Evolutionary conservation across 2,113 vertebrate genomes (phyloP).

Genomic region (Connochaetes taurinus): DNA sequence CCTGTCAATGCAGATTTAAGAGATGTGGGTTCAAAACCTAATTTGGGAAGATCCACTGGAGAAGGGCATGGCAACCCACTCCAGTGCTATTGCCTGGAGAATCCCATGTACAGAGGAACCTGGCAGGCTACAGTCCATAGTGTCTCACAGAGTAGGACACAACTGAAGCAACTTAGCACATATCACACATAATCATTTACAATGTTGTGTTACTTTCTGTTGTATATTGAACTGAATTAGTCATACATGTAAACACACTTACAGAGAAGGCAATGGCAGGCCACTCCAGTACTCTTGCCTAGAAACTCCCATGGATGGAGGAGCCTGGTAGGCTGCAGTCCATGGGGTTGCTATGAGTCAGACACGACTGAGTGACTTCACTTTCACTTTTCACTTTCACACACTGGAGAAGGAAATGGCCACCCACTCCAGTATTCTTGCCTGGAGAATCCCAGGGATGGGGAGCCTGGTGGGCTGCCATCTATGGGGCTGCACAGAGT

Average conservation of each 20-base stretch:
- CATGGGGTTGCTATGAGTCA: no score
- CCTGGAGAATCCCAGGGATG: no score
- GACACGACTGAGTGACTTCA: no score
- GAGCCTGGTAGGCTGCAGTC: no score
- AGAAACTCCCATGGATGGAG: no score
- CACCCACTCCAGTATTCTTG: no score
- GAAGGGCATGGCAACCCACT: not conserved
- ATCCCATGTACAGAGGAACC: not conserved
- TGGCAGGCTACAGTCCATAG: not conserved
- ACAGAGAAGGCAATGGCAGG: no score
- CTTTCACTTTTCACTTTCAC: no score
- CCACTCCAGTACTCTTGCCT: no score
- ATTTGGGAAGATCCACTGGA: not conserved
- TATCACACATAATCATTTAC: not conserved
- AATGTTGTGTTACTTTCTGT: not conserved
- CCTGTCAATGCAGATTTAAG: not conserved
- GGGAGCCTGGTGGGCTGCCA: no score
- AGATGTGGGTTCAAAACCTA: not conserved
- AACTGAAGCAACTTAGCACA: not conserved
- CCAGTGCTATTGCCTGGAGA: not conserved
- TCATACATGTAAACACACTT: not conserved
- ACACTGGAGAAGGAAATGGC: no score
- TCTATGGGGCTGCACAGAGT: no score
- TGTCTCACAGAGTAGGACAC: not conserved
- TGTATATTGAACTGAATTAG: not conserved